A percentile compares a stretch with the other conserved stretches of the same genome.
Conservation (phyloP, 2,888 invertebrate genomes). For the Lithophane leautieri region DNA sequence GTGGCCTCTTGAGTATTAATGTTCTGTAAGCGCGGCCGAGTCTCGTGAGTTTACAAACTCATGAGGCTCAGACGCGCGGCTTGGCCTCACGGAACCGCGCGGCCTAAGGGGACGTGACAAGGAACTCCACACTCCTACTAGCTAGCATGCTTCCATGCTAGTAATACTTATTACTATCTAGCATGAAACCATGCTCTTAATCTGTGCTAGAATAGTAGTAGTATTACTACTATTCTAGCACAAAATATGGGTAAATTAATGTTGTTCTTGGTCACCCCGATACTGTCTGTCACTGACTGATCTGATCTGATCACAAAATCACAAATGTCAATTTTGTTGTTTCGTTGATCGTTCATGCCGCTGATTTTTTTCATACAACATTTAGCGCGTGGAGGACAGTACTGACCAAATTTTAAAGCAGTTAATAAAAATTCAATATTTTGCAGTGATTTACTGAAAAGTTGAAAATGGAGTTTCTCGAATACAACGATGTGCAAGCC, state of each 20-base stretch:
- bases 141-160: no score
- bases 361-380: conserved; percentile 48
- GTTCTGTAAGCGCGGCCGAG: no score
- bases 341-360: conserved; percentile 40
- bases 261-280: conserved; percentile 25
- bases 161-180: no score
- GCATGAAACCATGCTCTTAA: background rate
- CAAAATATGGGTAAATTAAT: background rate
- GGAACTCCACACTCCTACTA: no score
- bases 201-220: background rate
- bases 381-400: conserved; percentile 56
- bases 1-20: no score
- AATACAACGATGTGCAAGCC: conserved; percentile 95
- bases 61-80: no score
- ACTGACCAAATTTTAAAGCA: conserved; percentile 46
- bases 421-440: background rate
- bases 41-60: no score
- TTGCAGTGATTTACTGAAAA: background rate
- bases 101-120: no score
- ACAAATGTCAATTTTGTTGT: conserved; percentile 54
- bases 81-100: no score
- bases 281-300: conserved; percentile 11
- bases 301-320: background rate
- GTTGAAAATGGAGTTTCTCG: conserved; percentile 94
- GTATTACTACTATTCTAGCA: no score